phyloP scores from a whole-genome alignment of 2,888 invertebrate species.

The Lasioglossum lativentre region DNA sequence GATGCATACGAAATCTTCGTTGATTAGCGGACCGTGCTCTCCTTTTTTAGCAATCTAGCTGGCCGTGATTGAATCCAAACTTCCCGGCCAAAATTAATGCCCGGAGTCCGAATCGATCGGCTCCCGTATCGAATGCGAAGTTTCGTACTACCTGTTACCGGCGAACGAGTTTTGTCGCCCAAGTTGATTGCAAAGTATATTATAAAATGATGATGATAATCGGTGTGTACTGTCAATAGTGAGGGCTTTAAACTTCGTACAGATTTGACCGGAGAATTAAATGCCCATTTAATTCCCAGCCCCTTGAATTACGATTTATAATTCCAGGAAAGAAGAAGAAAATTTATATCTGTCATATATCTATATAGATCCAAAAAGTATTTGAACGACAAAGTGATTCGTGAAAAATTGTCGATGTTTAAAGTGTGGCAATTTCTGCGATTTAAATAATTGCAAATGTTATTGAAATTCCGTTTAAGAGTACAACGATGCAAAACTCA shows the following conservation, averaged over 20 bases:
- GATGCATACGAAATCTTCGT: background rate
- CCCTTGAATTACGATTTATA: background rate
- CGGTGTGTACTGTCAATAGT: background rate
- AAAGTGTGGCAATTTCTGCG: background rate
- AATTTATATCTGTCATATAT: background rate
- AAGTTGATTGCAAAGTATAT: background rate
- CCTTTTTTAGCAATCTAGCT: background rate
- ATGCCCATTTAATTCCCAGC: background rate
- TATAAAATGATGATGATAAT: background rate
- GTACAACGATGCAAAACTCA: background rate
- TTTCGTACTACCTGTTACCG: background rate
- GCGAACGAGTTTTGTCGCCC: background rate
- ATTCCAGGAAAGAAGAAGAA: background rate
- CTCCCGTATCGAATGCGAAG: background rate
- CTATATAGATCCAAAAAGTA: too few species aligned
- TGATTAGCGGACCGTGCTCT: background rate
- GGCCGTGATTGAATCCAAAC: slow-evolving; percentile 1
- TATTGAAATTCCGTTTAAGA: too few species aligned
- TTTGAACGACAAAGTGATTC: too few species aligned
- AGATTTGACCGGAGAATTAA: background rate
- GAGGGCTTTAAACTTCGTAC: too few species aligned
- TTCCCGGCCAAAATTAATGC: background rate
- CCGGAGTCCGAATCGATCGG: background rate
- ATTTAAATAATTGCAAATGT: too few species aligned
- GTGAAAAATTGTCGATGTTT: background rate